phyloP scores from a whole-genome alignment of 2,888 invertebrate genomes.

The Blomia tropicalis region DNA sequence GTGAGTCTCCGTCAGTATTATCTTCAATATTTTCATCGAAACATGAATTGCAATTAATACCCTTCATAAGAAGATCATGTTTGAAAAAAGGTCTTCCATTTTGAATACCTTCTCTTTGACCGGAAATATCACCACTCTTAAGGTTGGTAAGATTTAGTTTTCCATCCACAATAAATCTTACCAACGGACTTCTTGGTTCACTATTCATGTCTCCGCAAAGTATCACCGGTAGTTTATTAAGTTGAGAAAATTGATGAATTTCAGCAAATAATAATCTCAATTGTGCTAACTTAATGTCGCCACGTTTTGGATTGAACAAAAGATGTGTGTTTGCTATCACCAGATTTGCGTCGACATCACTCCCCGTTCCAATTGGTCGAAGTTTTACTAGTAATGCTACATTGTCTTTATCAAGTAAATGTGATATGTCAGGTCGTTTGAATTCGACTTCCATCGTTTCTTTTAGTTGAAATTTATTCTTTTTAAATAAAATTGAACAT shows the following conservation, averaged over 20 bases:
- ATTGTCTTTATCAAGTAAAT: conserved; percentile 63
- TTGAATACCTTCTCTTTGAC: conserved; percentile 33
- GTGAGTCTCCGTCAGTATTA: background rate
- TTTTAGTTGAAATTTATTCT: conserved; percentile 48
- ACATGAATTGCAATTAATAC: conserved; percentile 39
- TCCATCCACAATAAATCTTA: conserved; percentile 51
- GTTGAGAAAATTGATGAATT: conserved; percentile 53
- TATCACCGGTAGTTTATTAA: conserved; percentile 48
- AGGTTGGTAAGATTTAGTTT: conserved; percentile 39
- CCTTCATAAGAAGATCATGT: conserved; percentile 35
- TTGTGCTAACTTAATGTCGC: conserved; percentile 79
- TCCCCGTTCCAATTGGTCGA: conserved; percentile 37
- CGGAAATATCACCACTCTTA: conserved; percentile 34
- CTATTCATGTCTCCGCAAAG: conserved; percentile 87
- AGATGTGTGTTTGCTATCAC: conserved; percentile 78
- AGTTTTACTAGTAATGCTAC: conserved; percentile 66
- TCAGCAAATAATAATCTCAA: conserved; percentile 64
- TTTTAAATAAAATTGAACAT: conserved; percentile 68
- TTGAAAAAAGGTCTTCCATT: conserved; percentile 27
- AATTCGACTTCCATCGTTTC: conserved; percentile 55
- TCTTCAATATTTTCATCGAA: conserved; percentile 5
- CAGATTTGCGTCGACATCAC: conserved; percentile 21
- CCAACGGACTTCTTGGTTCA: conserved; percentile 53
- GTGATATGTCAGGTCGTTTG: conserved; percentile 41
- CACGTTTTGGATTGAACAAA: conserved; percentile 71